Base-by-base conservation (phyloP, 2,797 vertebrate genomes). In the Lepus townsendii region DNA sequence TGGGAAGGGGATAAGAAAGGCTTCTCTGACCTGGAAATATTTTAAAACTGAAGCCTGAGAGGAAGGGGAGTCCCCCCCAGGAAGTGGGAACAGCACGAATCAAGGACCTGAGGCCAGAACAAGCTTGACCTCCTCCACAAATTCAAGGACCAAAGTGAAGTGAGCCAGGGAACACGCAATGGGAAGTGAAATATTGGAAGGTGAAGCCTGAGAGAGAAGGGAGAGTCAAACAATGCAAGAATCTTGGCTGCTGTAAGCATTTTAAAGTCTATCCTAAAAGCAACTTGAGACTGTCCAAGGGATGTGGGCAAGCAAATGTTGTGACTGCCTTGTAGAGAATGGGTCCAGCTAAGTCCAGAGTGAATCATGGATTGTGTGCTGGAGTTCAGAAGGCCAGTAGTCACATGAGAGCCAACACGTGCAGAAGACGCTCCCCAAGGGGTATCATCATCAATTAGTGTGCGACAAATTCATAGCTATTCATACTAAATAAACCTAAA, bases 201-300 rank as follows among this genome's bases (percentile, higher is more conserved):
- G 42, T 47, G 14, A 77, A 65, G 12, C 26, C 75, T 30, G 66
- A 86, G 72, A 83, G 24, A 30, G 3, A 68, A 85, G 22, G 24
- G 85, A 84, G 60, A 93, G 14, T 54, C 27, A 65, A 38, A 76
- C 4, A 60, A 30, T 32, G 12, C 5, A 22, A 62, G 22, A 63
- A 63, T 84, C 42, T 52, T 76, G 22, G 88, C 19, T 78, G 47
- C 32, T 69, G 27, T 72, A 85, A 57, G 19, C 75, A 54, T 62
- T 78, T 75, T 85, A 24, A 82, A 90, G 35, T 68, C 80, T 73
- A 52, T 42, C 76, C 83, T 90, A 38, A 94, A 87, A 96, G 30
- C 32, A 90, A 32, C 47, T 71, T 76, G 38, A 82, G 89, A 22
- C 50, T n/a, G 27, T 77, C 17, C 10, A 42, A 83, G 66, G 84